Conservation (phyloP, 2,888 invertebrate species). For the Odontomyia ornata region DNA sequence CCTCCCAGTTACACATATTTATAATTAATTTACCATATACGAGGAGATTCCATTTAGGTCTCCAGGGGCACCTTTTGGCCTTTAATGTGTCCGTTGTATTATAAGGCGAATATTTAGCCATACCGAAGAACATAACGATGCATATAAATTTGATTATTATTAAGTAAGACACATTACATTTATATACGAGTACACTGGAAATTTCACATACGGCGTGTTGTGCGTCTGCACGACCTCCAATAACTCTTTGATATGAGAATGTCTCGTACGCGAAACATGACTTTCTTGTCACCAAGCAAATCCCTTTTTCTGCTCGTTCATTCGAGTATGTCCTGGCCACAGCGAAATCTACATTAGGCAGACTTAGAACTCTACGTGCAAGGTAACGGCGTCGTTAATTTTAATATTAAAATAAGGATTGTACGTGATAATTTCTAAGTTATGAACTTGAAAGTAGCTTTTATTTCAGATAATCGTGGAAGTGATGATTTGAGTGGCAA, state of each 20-base stretch:
- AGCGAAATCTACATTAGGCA: neutral
- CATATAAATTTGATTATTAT: slow-evolving; percentile 62
- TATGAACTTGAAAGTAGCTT: neutral
- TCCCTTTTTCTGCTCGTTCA: slow-evolving; percentile 24
- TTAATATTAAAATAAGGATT: slow-evolving; percentile 49
- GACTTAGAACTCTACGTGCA: slow-evolving; percentile 33
- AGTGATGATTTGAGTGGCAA: too few relatives aligned
- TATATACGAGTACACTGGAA: neutral
- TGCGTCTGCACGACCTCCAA: too few relatives aligned
- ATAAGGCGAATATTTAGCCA: slow-evolving; percentile 52
- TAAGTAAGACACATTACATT: slow-evolving; percentile 57
- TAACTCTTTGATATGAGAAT: slow-evolving; percentile 2
- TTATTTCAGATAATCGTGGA: neutral
- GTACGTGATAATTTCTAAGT: slow-evolving; percentile 47
- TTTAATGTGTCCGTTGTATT: slow-evolving; percentile 56
- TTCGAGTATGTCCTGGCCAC: neutral
- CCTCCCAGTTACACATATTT: slow-evolving; percentile 50
- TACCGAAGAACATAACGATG: slow-evolving; percentile 60
- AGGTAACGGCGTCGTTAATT: slow-evolving; percentile 49
- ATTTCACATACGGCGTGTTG: neutral
- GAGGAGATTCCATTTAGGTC: slow-evolving; percentile 46
- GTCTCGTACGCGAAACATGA: neutral
- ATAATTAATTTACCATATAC: slow-evolving; percentile 50
- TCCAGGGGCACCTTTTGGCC: slow-evolving; percentile 59
- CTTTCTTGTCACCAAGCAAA: slow-evolving; percentile 41